phyloP scores from a whole-genome alignment of 2,797 vertebrate species.

The Falco novaeseelandiae region DNA sequence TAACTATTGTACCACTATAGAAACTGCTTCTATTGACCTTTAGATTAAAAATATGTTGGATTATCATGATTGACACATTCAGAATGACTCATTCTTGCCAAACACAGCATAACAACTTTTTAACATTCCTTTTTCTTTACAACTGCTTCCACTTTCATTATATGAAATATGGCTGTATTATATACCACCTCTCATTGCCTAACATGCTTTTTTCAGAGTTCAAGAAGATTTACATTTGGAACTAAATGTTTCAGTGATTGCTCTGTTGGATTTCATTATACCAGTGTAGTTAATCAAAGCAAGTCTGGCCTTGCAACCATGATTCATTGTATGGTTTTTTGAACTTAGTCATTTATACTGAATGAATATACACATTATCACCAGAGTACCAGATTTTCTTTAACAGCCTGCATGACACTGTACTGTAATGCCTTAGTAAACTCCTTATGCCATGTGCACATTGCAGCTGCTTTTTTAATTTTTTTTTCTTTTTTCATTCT shows the following conservation, averaged over 20 bases:
- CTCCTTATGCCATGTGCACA: constrained; percentile 7
- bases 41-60: constrained; percentile 80
- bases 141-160: constrained; percentile 73
- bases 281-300: constrained; percentile 83
- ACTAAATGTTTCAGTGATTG: constrained; percentile 85
- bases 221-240: constrained; percentile 83
- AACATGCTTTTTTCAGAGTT: constrained; percentile 76
- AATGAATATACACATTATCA: constrained; percentile 80
- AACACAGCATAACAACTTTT: constrained; percentile 79
- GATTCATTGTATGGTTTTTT: constrained; percentile 78
- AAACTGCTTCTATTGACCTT: constrained; percentile 79
- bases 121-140: constrained; percentile 74
- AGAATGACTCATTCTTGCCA: constrained; percentile 79
- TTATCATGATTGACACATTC: constrained; percentile 79
- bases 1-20: constrained; percentile 70
- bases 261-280: constrained; percentile 84
- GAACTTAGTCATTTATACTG: constrained; percentile 78
- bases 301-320: constrained; percentile 76
- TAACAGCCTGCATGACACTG: constrained; percentile 63
- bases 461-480: constrained; percentile 30
- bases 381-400: constrained; percentile 65
- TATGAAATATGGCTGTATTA: constrained; percentile 80
- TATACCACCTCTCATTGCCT: constrained; percentile 74
- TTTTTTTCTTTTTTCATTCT: neutral
- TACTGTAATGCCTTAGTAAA: constrained; percentile 71